Evolutionary conservation across 2,113 vertebrate genomes (phyloP), one percentile per base, ranked within the genome.

Genomic region (Scatophagus argus): DNA sequence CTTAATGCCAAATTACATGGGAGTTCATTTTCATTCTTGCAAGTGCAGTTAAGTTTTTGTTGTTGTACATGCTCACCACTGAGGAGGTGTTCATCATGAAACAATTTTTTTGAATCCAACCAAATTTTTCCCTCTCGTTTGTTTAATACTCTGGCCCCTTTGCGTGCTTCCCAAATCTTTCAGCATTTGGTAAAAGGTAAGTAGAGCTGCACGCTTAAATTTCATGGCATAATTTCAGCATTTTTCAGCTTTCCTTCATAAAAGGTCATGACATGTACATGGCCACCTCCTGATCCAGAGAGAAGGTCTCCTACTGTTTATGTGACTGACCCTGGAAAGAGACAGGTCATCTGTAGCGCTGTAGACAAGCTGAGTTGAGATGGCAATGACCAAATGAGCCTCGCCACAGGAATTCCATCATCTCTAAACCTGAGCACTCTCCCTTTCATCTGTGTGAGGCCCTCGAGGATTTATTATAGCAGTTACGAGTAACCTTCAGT

Each of bases 401-500:
- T 49, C 60, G 69, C 56, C 52, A n/a, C 76, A 81, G 56, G 51
- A 91, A 80, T 62, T 58, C 75, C 63, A 77, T 80, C 84, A 65
- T 61, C 63, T 73, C 62, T 77, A 81, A 83, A 84, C 76, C 76
- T 62, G 61, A 81, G 70, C 63, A 58, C 75, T 70, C 61, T 84
- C 62, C 49, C 29, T 74, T 77, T 77, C 32, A 67, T 68, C 55
- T 63, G 73, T 61, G 69, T 63, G 82, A 70, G 63, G 61, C 52
- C 49, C 63, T 67, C 62, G 32, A 82, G 27, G 80, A 82, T 90
- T 88, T 89, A 89, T 84, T 75, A 73, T 16, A 58, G 79, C 56
- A 64, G 77, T 82, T 88, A 84, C 66, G 79, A 49, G 73, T 84
- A 85, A 82, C 83, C 83, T 81, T 87, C 79, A 81, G 71, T 76